Evolutionary conservation across 2,888 invertebrate genomes (phyloP).

Genomic region (Hemithea aestivaria): DNA sequence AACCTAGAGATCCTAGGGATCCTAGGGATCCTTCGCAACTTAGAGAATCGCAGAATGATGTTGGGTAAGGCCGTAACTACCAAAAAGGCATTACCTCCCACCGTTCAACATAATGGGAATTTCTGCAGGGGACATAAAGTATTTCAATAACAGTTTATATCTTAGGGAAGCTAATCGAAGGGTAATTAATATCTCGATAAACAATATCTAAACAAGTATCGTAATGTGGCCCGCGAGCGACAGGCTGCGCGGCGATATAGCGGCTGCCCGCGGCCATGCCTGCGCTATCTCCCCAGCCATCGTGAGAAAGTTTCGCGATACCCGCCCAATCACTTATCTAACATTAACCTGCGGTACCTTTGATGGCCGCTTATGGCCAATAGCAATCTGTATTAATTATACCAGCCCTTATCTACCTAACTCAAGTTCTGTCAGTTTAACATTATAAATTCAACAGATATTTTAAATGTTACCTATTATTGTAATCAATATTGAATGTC

Average conservation of each 20-base stretch:
- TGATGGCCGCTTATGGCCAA: constrained; percentile 54
- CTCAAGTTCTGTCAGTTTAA: constrained; percentile 25
- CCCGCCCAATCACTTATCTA: constrained; percentile 58
- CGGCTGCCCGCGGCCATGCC: constrained; percentile 29
- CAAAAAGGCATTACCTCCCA: too few species aligned
- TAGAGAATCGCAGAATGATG: too few species aligned
- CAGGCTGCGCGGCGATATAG: constrained; percentile 24
- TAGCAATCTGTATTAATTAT: constrained; percentile 67
- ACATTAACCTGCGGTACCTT: constrained; percentile 62
- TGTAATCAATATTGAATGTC: constrained; percentile 30
- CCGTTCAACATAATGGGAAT: too few species aligned
- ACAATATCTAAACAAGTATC: constrained; percentile 32
- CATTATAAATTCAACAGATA: constrained; percentile 26
- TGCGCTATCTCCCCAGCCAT: constrained; percentile 45
- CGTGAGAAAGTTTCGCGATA: constrained; percentile 70
- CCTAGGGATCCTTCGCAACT: too few species aligned
- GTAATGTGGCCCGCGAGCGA: constrained; percentile 35
- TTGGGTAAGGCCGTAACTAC: too few species aligned
- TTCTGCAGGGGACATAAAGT: too few species aligned
- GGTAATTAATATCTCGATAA: constrained; percentile 23
- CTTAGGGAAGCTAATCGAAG: constrained; percentile 5
- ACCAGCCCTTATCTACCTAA: constrained; percentile 43
- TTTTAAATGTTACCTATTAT: constrained; percentile 12
- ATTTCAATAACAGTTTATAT: too few species aligned
- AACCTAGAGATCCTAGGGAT: too few species aligned